These are phyloP conservation scores for Vanessa tameamea DNA, from an alignment of 1,140 invertebrate genomes.

Conservation along the genomic window DNA sequence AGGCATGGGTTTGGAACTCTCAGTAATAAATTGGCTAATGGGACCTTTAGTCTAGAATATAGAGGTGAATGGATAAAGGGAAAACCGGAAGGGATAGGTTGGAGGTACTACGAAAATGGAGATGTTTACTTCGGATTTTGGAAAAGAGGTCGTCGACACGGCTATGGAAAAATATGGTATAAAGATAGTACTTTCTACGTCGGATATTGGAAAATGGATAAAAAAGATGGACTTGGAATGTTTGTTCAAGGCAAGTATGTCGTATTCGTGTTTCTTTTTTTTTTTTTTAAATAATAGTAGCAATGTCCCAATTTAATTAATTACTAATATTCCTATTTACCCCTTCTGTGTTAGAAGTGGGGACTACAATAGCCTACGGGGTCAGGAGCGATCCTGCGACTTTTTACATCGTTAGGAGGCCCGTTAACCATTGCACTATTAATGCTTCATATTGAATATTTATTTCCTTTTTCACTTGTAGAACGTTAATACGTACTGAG, in stretches of 20 bases:
- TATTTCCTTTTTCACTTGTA: too few relatives aligned
- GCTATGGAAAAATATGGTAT: constrained; percentile 84
- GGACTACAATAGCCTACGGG: too few relatives aligned
- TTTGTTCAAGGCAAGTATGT: constrained; percentile 63
- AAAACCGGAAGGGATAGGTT: constrained; percentile 80
- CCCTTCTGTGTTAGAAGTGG: too few relatives aligned
- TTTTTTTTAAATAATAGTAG: too few relatives aligned
- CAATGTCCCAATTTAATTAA: too few relatives aligned
- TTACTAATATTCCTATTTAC: too few relatives aligned
- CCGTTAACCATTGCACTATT: too few relatives aligned
- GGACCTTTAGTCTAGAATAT: constrained; percentile 72
- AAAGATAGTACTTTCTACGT: constrained; percentile 80
- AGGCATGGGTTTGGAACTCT: constrained; percentile 76
- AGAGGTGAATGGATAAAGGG: constrained; percentile 80
- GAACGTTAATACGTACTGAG: too few relatives aligned
- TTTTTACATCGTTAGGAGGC: too few relatives aligned
- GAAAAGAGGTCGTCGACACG: constrained; percentile 81
- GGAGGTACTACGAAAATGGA: constrained; percentile 81
- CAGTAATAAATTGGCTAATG: constrained; percentile 55
- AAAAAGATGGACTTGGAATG: constrained; percentile 75
- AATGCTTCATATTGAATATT: too few relatives aligned
- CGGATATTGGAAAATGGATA: constrained; percentile 76
- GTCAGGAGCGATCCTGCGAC: too few relatives aligned
- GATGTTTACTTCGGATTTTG: constrained; percentile 84
- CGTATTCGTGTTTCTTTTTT: too few relatives aligned